Evolutionary conservation across 30 jellyfish, hydroid and myxozoan species (phyloP).

Genomic region (Mastigias papua): DNA sequence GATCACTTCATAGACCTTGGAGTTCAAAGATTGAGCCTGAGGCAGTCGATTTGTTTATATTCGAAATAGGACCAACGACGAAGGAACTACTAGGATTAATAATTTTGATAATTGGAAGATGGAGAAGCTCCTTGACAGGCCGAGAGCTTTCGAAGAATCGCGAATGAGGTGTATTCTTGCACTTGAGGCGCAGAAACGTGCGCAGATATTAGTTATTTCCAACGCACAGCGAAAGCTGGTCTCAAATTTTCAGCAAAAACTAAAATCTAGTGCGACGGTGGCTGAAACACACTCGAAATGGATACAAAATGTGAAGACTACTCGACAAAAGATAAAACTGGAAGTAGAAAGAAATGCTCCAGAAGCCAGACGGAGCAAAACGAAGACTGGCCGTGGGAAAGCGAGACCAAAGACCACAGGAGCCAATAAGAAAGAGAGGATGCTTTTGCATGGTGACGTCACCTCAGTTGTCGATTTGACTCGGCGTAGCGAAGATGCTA

Average conservation of each 20-base stretch:
- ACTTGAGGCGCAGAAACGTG: slow-evolving; percentile 43
- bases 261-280: slow-evolving; percentile 30
- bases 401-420: slow-evolving; percentile 37
- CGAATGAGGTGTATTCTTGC: slow-evolving; percentile 41
- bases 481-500: background rate
- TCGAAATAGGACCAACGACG: no score
- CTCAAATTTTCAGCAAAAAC: slow-evolving; percentile 33
- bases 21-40: no score
- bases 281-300: slow-evolving; percentile 20
- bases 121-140: slow-evolving; percentile 30
- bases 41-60: no score
- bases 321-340: background rate
- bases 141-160: slow-evolving; percentile 9
- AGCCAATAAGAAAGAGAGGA: background rate
- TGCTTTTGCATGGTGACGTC: background rate
- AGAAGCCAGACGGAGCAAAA: background rate
- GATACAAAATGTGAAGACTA: slow-evolving; percentile 2
- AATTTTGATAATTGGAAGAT: no score
- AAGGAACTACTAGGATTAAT: no score
- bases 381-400: background rate
- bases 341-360: background rate
- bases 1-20: no score
- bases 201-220: slow-evolving; percentile 29
- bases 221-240: slow-evolving; percentile 52
- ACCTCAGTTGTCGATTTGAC: background rate